Conservation (phyloP, 2,888 invertebrate species). For the Synanthedon andrenaeformis region DNA sequence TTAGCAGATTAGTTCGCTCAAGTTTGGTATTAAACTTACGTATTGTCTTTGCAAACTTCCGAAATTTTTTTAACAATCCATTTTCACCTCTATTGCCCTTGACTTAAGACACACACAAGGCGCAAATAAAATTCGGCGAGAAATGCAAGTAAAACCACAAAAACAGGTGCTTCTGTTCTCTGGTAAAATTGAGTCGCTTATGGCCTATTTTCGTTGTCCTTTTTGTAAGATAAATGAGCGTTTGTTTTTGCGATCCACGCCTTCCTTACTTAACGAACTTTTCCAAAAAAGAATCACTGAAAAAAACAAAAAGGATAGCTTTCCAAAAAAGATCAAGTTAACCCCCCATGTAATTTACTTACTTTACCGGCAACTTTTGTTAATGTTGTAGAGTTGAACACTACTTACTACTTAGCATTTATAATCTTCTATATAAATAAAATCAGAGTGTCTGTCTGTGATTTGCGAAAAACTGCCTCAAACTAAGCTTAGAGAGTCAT, state of each 20-base stretch:
- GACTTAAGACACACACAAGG: background rate
- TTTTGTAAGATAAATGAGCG: background rate
- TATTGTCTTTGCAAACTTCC: constrained; percentile 17
- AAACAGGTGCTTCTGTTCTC: constrained; percentile 1
- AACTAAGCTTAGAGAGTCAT: too few species aligned
- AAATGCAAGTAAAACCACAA: constrained; percentile 1
- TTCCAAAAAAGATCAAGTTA: too few species aligned
- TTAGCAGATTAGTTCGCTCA: constrained; percentile 44
- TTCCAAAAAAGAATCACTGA: too few species aligned
- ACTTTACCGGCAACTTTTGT: too few species aligned
- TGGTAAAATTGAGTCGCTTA: background rate
- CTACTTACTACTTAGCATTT: too few species aligned
- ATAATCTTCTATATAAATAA: too few species aligned
- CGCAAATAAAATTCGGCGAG: background rate
- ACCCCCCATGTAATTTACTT: too few species aligned
- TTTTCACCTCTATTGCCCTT: background rate
- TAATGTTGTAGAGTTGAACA: too few species aligned
- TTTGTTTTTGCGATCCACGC: background rate
- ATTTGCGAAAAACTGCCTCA: too few species aligned
- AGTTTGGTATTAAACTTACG: constrained; percentile 19
- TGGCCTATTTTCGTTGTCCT: background rate
- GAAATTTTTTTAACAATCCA: background rate
- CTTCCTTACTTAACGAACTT: too few species aligned
- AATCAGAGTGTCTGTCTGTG: too few species aligned
- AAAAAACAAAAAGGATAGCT: too few species aligned